Evolutionary conservation across 1,140 invertebrate genomes (phyloP), one percentile per base, ranked within the genome.

Genomic region (Bactericera cockerelli): DNA sequence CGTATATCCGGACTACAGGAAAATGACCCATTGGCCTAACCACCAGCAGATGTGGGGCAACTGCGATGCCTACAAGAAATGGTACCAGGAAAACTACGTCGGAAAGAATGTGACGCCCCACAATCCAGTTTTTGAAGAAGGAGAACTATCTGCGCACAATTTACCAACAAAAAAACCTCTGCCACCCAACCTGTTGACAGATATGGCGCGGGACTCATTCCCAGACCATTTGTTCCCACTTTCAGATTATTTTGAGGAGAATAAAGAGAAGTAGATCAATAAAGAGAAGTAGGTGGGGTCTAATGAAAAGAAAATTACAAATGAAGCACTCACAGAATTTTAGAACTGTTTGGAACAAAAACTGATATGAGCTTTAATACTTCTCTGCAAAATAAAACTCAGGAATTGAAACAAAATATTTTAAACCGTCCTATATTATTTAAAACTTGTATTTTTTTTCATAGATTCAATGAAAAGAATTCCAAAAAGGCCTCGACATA

Each of bases 131-230:
- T 49, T 10, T 49, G 19, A 4, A 4, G 19, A 49, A 16, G 42
- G 22, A 4, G 3, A 19, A 8, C n/a, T 16, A 6, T 4, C 4
- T 3, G 6, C 22, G 6, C n/a, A 49, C 8, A 16, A 49, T 6
- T 19, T 49, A 49, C 42, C 42, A 49, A 49, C 42, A 16, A 49
- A 49, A 49, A 49, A 49, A 49, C 42, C 42, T 19, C n/a, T 49
- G 19, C 42, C 42, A 49, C 42, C 42, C 6, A 49, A 49, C 19
- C 22, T 49, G 8, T n/a, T 49, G 22, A 49, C 6, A 49, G 42
- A 49, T 22, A 22, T 22, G n/a, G 42, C 42, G 19, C n/a, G 42
- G 22, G 42, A 49, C 19, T 49, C 42, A 16, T 49, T 49, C 42
- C 42, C 42, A 4, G 42, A 49, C 19, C 42, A 49, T 49, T 22